Conservation (phyloP, 2,113 vertebrate genomes). For the Marmota flaviventris region DNA sequence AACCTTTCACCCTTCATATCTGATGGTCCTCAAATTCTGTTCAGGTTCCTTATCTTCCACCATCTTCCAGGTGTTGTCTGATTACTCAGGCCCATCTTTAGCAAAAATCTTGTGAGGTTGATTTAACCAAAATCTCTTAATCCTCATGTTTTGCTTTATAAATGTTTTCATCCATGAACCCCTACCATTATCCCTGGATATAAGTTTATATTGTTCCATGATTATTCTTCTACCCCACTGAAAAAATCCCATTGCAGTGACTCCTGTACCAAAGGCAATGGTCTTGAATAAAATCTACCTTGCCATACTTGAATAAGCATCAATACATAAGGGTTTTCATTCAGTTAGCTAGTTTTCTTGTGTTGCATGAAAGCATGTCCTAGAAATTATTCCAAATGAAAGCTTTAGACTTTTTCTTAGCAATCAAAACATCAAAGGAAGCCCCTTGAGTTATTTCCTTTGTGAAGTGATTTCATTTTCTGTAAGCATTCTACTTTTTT, state of each 20-base stretch:
- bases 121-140: background rate
- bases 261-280: background rate
- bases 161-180: background rate
- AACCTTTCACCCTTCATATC: too few species aligned
- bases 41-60: background rate
- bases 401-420: background rate
- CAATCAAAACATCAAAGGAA: background rate
- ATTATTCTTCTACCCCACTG: background rate
- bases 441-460: background rate
- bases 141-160: background rate
- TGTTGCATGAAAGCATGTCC: background rate
- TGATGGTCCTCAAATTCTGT: background rate
- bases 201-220: background rate
- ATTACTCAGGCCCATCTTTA: background rate
- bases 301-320: background rate
- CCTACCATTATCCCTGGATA: background rate
- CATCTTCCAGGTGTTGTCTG: background rate
- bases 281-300: background rate
- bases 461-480: background rate
- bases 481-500: background rate
- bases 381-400: constrained; percentile 19
- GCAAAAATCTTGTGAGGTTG: background rate
- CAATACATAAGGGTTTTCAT: background rate
- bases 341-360: background rate
- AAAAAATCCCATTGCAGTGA: background rate